phyloP scores from a whole-genome alignment of 2,113 vertebrate genomes.

The Rynchops niger region DNA sequence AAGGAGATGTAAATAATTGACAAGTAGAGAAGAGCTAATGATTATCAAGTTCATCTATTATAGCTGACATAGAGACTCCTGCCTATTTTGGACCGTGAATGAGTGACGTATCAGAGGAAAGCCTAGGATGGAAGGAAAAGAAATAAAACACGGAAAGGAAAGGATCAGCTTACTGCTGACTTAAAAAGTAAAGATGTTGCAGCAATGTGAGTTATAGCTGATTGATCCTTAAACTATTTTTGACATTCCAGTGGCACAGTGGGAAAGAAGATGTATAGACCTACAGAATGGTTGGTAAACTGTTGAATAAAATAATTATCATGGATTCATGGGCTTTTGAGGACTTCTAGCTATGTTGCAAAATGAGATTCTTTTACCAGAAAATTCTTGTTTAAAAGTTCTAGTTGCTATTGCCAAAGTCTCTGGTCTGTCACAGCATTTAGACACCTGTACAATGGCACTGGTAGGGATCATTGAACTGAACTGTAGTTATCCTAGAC shows the following conservation, averaged over 20 bases:
- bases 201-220: background rate
- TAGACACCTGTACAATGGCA: background rate
- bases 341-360: background rate
- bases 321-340: background rate
- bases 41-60: background rate
- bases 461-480: background rate
- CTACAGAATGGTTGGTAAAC: background rate
- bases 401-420: background rate
- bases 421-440: background rate
- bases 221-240: background rate
- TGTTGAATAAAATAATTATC: background rate
- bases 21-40: background rate
- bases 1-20: background rate
- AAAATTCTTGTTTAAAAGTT: background rate
- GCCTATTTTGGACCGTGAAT: background rate
- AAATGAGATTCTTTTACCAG: background rate
- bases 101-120: background rate
- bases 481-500: background rate
- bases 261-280: background rate
- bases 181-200: background rate
- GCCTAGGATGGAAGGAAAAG: background rate
- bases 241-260: background rate
- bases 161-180: background rate
- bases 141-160: background rate
- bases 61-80: background rate